Evolutionary conservation across 2,113 vertebrate species (phyloP).

Genomic region (Craseonycteris thonglongyai): DNA sequence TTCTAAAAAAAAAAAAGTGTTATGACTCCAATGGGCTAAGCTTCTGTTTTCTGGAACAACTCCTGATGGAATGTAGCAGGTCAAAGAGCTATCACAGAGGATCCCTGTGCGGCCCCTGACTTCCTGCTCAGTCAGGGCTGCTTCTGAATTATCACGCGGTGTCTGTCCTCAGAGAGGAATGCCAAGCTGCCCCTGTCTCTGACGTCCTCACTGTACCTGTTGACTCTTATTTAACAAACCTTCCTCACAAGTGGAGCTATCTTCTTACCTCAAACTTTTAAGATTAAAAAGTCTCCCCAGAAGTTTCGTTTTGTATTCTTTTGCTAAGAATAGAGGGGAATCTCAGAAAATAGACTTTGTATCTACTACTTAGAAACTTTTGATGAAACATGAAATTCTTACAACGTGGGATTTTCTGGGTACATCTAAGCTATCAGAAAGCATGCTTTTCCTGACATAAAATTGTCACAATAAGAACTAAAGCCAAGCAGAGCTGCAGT

Average conservation of each 20-base stretch:
- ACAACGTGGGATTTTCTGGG: background rate
- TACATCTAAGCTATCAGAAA: background rate
- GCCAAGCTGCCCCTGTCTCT: background rate
- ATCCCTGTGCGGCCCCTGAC: background rate
- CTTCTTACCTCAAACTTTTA: background rate
- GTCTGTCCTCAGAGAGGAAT: background rate
- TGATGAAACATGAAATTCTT: background rate
- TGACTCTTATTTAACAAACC: background rate
- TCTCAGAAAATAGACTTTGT: background rate
- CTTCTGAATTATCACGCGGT: background rate
- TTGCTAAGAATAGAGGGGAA: background rate
- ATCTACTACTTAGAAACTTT: background rate
- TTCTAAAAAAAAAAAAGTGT: background rate
- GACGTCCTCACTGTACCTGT: too few species aligned
- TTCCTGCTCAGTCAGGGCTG: accelerated
- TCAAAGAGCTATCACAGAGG: too few species aligned
- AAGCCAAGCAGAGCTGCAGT: background rate
- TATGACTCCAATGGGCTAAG: background rate
- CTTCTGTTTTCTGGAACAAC: background rate
- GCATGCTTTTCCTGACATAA: background rate
- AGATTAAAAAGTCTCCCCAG: background rate
- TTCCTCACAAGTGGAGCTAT: background rate
- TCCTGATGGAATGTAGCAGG: background rate
- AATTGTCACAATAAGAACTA: background rate
- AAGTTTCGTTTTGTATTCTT: background rate